Evolutionary conservation across 2,888 invertebrate genomes (phyloP).

Genomic region (Protonemura montana): DNA sequence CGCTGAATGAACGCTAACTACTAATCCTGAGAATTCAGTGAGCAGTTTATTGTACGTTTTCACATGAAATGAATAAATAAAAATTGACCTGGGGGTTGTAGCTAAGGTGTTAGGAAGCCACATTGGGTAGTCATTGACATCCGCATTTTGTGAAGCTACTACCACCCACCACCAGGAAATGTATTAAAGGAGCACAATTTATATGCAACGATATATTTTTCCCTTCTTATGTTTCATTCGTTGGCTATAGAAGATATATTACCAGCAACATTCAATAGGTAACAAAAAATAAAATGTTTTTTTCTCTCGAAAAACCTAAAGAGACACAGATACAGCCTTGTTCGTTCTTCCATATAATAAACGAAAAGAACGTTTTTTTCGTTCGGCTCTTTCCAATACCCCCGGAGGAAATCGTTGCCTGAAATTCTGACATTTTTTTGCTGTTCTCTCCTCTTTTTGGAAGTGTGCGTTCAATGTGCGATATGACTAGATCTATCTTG

Average conservation of each 20-base stretch:
- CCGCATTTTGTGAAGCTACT: no score
- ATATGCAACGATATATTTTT: not conserved
- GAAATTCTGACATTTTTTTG: conserved; percentile 35
- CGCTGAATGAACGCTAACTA: not conserved
- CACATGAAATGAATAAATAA: not conserved
- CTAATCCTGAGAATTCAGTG: not conserved
- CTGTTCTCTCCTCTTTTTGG: not conserved
- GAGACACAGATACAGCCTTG: not conserved
- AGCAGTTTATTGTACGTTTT: not conserved
- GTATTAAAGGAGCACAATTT: not conserved
- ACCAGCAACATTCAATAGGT: not conserved
- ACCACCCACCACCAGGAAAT: not conserved
- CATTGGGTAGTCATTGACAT: not conserved
- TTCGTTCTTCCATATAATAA: conserved; percentile 13
- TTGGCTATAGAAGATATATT: not conserved
- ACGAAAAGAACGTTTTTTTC: conserved; percentile 18
- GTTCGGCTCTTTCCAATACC: conserved; percentile 26
- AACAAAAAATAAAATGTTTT: not conserved
- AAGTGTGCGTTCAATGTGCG: not conserved
- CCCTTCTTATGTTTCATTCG: not conserved
- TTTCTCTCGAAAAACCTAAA: not conserved
- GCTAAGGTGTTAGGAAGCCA: not conserved
- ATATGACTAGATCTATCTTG: conserved; percentile 30
- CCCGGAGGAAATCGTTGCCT: conserved; percentile 36
- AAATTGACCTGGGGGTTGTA: not conserved